phyloP scores from a whole-genome alignment of 2,113 vertebrate species.

The Callocephalon fimbriatum region DNA sequence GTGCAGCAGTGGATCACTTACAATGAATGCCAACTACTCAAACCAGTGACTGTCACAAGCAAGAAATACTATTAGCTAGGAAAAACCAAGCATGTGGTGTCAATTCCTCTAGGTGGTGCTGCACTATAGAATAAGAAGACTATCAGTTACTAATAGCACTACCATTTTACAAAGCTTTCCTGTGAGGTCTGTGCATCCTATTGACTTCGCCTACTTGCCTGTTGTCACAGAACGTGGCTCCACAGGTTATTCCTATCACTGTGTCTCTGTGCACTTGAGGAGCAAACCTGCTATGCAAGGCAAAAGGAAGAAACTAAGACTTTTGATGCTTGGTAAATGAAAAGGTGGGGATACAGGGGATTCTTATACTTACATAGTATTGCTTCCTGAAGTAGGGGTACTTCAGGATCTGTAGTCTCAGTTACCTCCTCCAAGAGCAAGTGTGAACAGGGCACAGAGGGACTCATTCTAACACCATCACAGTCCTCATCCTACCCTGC shows the following conservation, averaged over 20 bases:
- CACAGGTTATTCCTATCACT: not conserved
- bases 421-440: not conserved
- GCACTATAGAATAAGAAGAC: not conserved
- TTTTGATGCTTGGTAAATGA: not conserved
- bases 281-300: not conserved
- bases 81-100: not conserved
- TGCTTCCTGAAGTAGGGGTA: not conserved
- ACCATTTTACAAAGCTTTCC: not conserved
- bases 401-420: not conserved
- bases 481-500: not conserved
- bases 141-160: rapidly evolving
- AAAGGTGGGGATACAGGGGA: not conserved
- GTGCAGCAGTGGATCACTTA: not conserved
- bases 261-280: not conserved
- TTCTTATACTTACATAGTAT: not conserved
- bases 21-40: not conserved
- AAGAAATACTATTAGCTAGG: not conserved
- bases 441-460: not conserved
- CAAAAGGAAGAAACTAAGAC: not conserved
- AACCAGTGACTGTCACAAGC: not conserved
- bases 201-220: not conserved
- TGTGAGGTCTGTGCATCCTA: not conserved
- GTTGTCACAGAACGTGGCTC: not conserved
- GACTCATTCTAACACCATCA: not conserved
- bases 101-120: slow-evolving; percentile 27